phyloP scores from a whole-genome alignment of 2,888 invertebrate species.

The Eilema sororculum region DNA sequence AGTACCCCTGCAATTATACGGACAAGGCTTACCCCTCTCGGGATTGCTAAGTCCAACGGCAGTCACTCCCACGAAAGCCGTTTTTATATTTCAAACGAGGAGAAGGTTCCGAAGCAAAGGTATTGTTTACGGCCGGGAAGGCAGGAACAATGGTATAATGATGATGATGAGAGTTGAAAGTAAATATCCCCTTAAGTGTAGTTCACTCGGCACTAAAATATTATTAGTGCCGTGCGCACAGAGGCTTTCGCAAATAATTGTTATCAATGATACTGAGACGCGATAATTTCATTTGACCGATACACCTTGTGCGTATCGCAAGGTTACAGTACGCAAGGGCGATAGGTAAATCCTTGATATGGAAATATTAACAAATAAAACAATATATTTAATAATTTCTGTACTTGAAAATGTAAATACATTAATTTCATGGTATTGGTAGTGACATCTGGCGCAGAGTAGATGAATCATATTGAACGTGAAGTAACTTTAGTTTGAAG shows the following conservation, averaged over 20 bases:
- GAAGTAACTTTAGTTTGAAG: background rate
- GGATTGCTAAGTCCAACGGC: too few species aligned
- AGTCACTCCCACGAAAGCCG: too few species aligned
- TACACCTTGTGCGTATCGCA: conserved; percentile 18
- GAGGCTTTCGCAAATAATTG: conserved; percentile 53
- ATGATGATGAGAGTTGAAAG: too few species aligned
- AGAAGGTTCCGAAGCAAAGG: too few species aligned
- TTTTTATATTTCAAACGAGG: too few species aligned
- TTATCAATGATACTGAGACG: conserved; percentile 44
- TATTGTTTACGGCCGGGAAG: too few species aligned
- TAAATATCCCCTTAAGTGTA: conserved; percentile 66
- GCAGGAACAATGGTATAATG: too few species aligned
- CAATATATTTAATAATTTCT: background rate
- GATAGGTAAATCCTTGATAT: conserved; percentile 28
- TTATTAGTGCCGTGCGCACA: conserved; percentile 62
- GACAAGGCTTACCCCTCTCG: too few species aligned
- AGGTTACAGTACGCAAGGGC: conserved; percentile 26
- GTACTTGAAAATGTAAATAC: background rate
- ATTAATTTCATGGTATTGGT: conserved; percentile 21
- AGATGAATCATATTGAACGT: conserved; percentile 27
- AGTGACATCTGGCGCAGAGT: conserved; percentile 64
- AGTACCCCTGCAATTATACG: too few species aligned
- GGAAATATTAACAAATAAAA: background rate
- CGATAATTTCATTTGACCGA: conserved; percentile 40
- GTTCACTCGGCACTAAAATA: conserved; percentile 72